Conservation (phyloP, 2,888 invertebrate species). For the Ophion ventricosus region DNA sequence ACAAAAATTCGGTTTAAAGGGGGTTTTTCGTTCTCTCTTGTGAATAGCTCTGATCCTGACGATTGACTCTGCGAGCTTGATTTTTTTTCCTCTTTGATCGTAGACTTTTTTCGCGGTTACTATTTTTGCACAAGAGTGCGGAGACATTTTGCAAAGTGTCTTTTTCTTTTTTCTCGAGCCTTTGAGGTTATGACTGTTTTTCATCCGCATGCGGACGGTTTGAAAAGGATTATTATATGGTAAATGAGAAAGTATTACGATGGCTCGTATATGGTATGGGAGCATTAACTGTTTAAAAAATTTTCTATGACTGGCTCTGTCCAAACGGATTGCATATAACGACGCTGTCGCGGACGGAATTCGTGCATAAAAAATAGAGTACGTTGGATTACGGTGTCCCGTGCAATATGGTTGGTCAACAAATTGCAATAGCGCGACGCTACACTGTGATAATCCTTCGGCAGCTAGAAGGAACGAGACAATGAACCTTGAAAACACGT, state of each 20-base stretch:
- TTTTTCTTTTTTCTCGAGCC: background rate
- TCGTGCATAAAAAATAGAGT: background rate
- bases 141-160: background rate
- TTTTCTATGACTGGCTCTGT: background rate
- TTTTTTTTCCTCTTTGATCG: background rate
- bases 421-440: background rate
- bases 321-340: background rate
- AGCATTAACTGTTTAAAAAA: background rate
- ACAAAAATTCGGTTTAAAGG: background rate
- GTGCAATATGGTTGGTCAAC: background rate
- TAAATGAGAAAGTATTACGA: background rate
- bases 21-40: background rate
- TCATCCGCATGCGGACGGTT: background rate
- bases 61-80: background rate
- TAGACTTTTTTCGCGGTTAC: background rate
- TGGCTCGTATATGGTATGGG: background rate
- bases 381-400: background rate
- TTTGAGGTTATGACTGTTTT: background rate
- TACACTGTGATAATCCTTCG: background rate
- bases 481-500: conserved; percentile 62
- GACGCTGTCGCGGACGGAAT: conserved; percentile 7
- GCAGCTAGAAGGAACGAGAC: conserved; percentile 32
- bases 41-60: too few species aligned
- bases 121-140: background rate
- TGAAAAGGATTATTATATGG: background rate